Evolutionary conservation across 53 echinoderm and acorn worm species (phyloP).

Genomic region (Apostichopus leukothele): DNA sequence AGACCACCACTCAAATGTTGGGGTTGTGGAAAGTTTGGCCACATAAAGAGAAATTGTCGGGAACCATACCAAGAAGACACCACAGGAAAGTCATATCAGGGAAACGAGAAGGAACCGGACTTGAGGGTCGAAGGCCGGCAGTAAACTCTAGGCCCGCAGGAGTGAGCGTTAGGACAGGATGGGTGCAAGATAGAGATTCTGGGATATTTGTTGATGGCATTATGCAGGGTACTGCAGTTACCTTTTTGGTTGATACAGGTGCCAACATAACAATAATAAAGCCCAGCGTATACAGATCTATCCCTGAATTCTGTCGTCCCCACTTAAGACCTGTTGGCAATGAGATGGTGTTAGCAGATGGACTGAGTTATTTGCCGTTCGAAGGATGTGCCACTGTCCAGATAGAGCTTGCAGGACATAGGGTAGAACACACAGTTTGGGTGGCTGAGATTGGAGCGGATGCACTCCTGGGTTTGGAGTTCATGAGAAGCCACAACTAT

Average conservation of each 20-base stretch:
- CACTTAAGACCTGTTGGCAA: background rate
- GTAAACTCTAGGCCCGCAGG: constrained; percentile 2
- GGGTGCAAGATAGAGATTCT: background rate
- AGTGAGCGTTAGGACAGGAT: constrained; percentile 31
- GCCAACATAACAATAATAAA: constrained; percentile 13
- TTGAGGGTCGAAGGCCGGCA: constrained; percentile 43
- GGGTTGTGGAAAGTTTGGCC: constrained; percentile 20
- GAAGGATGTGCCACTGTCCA: background rate
- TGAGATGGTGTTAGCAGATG: constrained; percentile 16
- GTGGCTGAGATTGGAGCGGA: constrained; percentile 1
- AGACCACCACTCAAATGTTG: constrained; percentile 20
- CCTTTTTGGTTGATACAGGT: constrained; percentile 24
- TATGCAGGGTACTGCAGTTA: constrained; percentile 16
- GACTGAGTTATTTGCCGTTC: background rate
- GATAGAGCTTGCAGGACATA: background rate
- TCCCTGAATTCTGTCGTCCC: constrained; percentile 1
- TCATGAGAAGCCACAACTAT: background rate
- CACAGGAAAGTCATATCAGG: constrained; percentile 36
- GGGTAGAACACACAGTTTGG: constrained; percentile 7
- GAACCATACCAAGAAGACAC: background rate
- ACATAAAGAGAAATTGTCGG: background rate
- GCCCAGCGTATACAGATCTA: background rate
- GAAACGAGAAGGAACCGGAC: constrained; percentile 23
- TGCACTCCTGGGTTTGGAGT: constrained; percentile 13
- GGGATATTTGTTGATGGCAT: constrained; percentile 16